Evolutionary conservation across 2,888 invertebrate genomes (phyloP), one percentile per base, ranked within the genome.

Genomic region (Chelonus formosanus): DNA sequence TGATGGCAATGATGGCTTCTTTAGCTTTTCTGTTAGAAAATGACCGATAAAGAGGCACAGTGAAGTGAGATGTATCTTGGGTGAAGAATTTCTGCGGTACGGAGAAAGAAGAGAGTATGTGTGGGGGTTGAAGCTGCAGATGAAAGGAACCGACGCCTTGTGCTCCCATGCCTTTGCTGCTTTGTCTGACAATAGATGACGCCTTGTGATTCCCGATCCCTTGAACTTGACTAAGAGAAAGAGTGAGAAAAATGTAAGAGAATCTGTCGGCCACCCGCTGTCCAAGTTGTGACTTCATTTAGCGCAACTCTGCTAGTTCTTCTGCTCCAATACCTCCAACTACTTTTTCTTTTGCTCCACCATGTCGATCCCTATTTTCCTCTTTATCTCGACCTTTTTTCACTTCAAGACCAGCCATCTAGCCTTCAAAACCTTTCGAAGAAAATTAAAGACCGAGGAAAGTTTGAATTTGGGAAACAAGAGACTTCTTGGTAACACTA

Each of bases 271-370:
- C 79, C 81, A 80, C 83, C 81, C 81, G 81, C 79, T 80, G 82
- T 68, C 78, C 74, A 58, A 80, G 82, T 81, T 81, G 80, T 83
- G 82, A 83, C 83, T 83, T 81, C 77, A 83, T 83, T 82, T 81
- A 73, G 74, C 73, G 76, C 76, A 76, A 77, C 73, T 68, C 56
- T 63, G 54, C 57, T 58, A 58, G 60, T 54, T 63, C 44, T 52
- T 71, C 63, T 50, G 50, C 67, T 40, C 45, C 45, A 47, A 60
- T 52, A 54, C 61, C 55, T 61, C 56, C 56, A 44, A 47, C 50
- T 56, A 57, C 68, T 31, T 72, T 65, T 64, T 63, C 69, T 65
- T 55, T 65, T 54, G 5, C 47, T 66, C 44, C 48, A 43, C 31
- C 61, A 34, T 56, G 47, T 52, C 32, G 35, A 56, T 54, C 40